Conservation (phyloP, 2,888 invertebrate species). For the Torymus texanus region DNA sequence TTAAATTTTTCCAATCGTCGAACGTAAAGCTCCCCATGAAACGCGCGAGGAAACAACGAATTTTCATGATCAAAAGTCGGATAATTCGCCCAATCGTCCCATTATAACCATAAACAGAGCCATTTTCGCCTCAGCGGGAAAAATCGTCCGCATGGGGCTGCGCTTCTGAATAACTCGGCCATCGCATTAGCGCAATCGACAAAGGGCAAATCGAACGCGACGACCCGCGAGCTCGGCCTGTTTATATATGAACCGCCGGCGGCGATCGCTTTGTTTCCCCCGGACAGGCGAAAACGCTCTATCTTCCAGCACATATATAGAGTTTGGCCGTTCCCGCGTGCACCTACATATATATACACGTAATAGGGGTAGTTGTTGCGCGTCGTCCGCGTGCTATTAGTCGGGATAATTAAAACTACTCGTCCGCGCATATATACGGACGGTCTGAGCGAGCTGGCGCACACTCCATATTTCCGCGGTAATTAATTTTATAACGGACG, state of each 20-base stretch:
- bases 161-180: background rate
- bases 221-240: too few relatives aligned
- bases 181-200: conserved; percentile 14
- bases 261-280: too few relatives aligned
- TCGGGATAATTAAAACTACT: conserved; percentile 62
- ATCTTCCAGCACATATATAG: too few relatives aligned
- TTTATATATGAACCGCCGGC: too few relatives aligned
- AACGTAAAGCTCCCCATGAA: background rate
- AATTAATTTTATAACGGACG: conserved; percentile 54
- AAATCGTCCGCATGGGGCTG: background rate
- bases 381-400: conserved; percentile 54
- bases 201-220: too few relatives aligned
- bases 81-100: conserved; percentile 1
- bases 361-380: too few relatives aligned
- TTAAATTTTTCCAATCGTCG: background rate
- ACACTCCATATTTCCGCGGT: conserved; percentile 44
- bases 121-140: background rate
- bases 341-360: too few relatives aligned
- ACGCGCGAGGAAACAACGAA: background rate
- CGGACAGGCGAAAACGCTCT: too few relatives aligned
- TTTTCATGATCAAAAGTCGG: background rate
- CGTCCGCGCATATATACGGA: background rate
- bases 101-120: background rate
- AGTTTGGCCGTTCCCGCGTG: too few relatives aligned
- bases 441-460: too few relatives aligned